Evolutionary conservation across 2,888 invertebrate genomes (phyloP), one percentile per base, ranked within the genome.

Genomic region (Hydrotaea diabolus): DNA sequence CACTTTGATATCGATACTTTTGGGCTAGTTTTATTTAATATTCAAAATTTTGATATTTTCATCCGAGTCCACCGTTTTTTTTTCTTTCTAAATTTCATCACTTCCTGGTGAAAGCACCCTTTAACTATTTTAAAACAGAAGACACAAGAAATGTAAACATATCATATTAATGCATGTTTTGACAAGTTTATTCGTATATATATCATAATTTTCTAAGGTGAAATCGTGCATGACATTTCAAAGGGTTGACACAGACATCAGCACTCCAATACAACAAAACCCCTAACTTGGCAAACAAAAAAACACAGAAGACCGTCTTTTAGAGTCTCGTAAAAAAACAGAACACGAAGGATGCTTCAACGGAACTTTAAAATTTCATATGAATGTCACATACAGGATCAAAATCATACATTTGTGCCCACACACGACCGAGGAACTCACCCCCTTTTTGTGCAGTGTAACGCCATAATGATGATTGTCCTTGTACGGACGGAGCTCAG

Each of bases 181-280:
- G 84, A 66, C 81, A 80, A 71, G 78, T 78, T 75, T 84, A 21
- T 53, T 46, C 66, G 46, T 31, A n/a, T 71, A 43, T 69, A 69
- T 77, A 80, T 69, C 75, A 73, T 78, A 81, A 78, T 73, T 76
- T 76, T 64, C 17, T n/a, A 78, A 82, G 11, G 11, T 77, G 77
- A 71, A 82, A 82, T 82, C 85, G 82, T 85, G 85, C 85, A 74
- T 21, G 77, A 79, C 78, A 81, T 75, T 72, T 75, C 76, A 77
- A 85, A 77, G 77, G 71, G 36, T 66, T 76, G 57, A 74, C 17
- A 62, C 13, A 36, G 4, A 49, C 0, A 57, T 23, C 1, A n/a
- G n/a, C n/a, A 69, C 69, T 31, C 69, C 13, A 11, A 46, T 8
- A 36, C 39, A 23, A 59, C 23, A 13, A 4, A 15, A 31, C 31